Conservation (phyloP, 2,888 invertebrate genomes). For the Apocheima hispidaria region DNA sequence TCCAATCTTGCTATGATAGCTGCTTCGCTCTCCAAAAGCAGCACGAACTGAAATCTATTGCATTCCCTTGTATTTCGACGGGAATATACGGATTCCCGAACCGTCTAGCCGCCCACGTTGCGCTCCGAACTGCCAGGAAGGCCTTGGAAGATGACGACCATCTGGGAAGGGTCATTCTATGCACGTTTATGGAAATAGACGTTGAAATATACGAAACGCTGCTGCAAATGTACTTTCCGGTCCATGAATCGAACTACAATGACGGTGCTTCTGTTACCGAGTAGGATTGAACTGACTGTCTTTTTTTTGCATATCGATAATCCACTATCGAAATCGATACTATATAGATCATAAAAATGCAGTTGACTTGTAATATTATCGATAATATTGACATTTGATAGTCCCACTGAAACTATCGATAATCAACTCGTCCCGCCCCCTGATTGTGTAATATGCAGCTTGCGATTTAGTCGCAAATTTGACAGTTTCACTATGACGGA, state of each 20-base stretch:
- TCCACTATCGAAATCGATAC: too few species aligned
- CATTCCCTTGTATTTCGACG: constrained; percentile 96
- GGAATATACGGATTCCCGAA: constrained; percentile 96
- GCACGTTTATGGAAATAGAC: constrained; percentile 91
- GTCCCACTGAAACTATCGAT: too few species aligned
- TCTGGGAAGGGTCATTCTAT: constrained; percentile 92
- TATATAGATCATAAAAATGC: too few species aligned
- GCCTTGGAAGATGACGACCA: constrained; percentile 85
- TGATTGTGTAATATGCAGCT: too few species aligned
- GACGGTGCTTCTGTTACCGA: constrained; percentile 53
- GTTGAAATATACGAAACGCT: constrained; percentile 90
- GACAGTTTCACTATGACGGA: too few species aligned
- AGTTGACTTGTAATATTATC: too few species aligned
- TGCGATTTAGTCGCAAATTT: too few species aligned
- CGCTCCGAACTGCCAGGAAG: constrained; percentile 88
- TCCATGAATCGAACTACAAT: constrained; percentile 65
- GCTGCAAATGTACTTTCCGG: constrained; percentile 90
- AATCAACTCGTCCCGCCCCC: too few species aligned
- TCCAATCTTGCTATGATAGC: constrained; percentile 90
- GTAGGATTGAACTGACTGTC: constrained; percentile 25
- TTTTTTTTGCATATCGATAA: too few species aligned
- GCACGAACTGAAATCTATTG: constrained; percentile 88
- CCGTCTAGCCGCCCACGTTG: constrained; percentile 91
- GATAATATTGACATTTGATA: too few species aligned
- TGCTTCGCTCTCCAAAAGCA: constrained; percentile 86